Conservation (phyloP, 1,140 invertebrate species). For the Amphibalanus amphitrite region DNA sequence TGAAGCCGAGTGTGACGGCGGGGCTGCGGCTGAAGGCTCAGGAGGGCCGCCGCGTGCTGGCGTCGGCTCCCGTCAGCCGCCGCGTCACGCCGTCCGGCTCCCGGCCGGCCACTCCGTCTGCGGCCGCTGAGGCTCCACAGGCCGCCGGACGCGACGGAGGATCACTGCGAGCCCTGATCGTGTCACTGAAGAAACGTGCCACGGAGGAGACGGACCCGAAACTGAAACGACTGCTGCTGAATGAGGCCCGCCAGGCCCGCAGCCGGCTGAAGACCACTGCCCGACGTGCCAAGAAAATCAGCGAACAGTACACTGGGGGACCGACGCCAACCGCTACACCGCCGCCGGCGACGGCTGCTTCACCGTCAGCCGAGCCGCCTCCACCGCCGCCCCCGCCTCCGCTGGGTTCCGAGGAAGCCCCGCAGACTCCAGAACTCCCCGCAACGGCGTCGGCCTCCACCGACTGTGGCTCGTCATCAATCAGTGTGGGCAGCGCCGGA, state of each 20-base stretch:
- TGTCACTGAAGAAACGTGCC: background rate
- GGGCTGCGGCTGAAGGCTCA: background rate
- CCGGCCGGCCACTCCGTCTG: background rate
- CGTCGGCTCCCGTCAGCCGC: background rate
- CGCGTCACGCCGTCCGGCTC: background rate
- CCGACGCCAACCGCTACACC: background rate
- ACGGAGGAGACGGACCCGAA: background rate
- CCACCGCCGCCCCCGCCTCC: too few relatives aligned
- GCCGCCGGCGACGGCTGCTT: too few relatives aligned
- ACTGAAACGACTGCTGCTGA: background rate
- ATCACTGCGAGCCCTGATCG: background rate
- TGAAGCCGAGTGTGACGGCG: background rate
- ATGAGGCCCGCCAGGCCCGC: background rate
- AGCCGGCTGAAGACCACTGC: background rate
- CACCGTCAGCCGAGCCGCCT: too few relatives aligned
- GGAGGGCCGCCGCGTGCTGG: background rate
- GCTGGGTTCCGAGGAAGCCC: too few relatives aligned
- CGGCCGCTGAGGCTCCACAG: too few relatives aligned
- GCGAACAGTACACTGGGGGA: background rate
- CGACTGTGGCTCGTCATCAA: background rate
- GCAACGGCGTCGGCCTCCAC: too few relatives aligned
- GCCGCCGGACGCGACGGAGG: background rate
- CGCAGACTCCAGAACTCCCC: too few relatives aligned
- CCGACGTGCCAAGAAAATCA: too few relatives aligned
- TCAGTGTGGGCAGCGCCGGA: too few relatives aligned